Evolutionary conservation across 2,888 invertebrate species (phyloP).

Genomic region (Zootermopsis nevadensis): DNA sequence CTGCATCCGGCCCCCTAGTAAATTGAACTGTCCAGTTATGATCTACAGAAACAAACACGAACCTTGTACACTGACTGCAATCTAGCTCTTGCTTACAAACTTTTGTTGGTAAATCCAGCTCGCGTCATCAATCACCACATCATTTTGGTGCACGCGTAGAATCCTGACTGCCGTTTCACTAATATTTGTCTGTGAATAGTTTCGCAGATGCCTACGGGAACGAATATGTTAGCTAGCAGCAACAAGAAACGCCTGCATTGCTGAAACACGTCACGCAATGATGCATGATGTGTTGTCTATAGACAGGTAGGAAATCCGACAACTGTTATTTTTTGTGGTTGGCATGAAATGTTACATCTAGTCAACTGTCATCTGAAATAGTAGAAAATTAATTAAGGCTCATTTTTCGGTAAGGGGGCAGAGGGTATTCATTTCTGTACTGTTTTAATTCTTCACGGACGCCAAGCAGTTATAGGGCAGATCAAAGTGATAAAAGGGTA

Average conservation of each 20-base stretch:
- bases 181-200: background rate
- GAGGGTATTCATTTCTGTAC: too few relatives aligned
- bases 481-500: too few relatives aligned
- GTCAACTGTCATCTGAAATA: too few relatives aligned
- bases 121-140: background rate
- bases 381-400: too few relatives aligned
- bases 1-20: too few relatives aligned
- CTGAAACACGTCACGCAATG: background rate
- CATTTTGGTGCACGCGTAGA: background rate
- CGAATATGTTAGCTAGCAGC: background rate
- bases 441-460: too few relatives aligned
- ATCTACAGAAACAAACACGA: too few relatives aligned
- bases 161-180: background rate
- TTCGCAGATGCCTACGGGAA: background rate
- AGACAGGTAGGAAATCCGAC: background rate
- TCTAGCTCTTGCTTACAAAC: background rate
- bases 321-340: background rate
- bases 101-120: background rate
- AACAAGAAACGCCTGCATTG: background rate
- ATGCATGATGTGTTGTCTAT: slow-evolving; percentile 12
- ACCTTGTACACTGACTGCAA: background rate
- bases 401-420: too few relatives aligned
- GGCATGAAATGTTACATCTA: background rate
- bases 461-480: too few relatives aligned
- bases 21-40: too few relatives aligned